phyloP scores from a whole-genome alignment of 64 coral and sea anemone genomes.

The Acropora yongei region DNA sequence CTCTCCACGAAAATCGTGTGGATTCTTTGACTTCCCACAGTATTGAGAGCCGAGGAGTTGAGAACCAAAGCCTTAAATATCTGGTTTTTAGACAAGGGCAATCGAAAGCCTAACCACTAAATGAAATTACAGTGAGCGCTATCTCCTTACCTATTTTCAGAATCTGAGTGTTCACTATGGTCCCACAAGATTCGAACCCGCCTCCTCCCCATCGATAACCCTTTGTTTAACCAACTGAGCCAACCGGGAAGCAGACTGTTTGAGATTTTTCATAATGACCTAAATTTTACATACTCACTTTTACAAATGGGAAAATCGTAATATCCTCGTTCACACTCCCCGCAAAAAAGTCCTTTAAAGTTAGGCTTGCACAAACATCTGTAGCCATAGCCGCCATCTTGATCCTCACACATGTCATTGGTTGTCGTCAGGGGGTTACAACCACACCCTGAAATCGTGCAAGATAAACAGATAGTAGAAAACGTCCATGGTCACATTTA shows the following conservation, averaged over 20 bases:
- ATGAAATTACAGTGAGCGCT: too few relatives aligned
- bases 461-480: not conserved
- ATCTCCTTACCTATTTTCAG: too few relatives aligned
- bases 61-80: too few relatives aligned
- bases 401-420: slow-evolving; percentile 63
- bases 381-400: slow-evolving; percentile 30
- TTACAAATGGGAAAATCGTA: slow-evolving; percentile 80
- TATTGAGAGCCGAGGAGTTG: too few relatives aligned
- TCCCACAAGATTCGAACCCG: too few relatives aligned
- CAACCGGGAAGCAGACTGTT: not conserved
- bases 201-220: too few relatives aligned
- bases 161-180: too few relatives aligned
- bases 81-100: too few relatives aligned
- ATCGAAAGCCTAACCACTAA: too few relatives aligned
- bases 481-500: too few relatives aligned
- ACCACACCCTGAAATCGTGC: slow-evolving; percentile 65
- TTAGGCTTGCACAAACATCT: slow-evolving; percentile 76
- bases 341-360: slow-evolving; percentile 68
- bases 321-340: slow-evolving; percentile 72
- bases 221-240: not conserved
- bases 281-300: slow-evolving; percentile 33
- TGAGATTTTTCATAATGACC: not conserved
- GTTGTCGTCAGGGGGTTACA: slow-evolving; percentile 82
- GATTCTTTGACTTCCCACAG: too few relatives aligned
- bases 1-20: too few relatives aligned